These are phyloP conservation scores for Eretmocerus hayati DNA, from an alignment of 2,888 invertebrate genomes.

Conservation along the genomic window DNA sequence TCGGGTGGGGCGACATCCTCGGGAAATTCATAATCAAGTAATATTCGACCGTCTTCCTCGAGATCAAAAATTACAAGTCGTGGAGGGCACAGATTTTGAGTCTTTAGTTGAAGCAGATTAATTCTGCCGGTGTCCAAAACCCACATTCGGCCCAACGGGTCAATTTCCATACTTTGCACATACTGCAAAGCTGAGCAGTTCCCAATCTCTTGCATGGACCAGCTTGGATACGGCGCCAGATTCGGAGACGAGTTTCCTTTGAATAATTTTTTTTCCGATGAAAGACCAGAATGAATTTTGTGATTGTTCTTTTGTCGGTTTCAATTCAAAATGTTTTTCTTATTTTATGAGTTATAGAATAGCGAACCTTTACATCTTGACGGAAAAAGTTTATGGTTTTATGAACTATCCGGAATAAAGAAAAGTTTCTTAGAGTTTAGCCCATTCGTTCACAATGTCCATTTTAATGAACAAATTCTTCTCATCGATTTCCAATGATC, in stretches of 20 bases:
- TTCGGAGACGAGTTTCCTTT: slow-evolving; percentile 54
- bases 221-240: slow-evolving; percentile 62
- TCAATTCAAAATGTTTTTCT: no score
- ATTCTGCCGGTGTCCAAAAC: slow-evolving; percentile 54
- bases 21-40: slow-evolving; percentile 55
- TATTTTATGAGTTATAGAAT: no score
- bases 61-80: slow-evolving; percentile 63
- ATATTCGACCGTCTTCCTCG: slow-evolving; percentile 51
- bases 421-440: no score
- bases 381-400: no score
- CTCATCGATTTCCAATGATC: no score
- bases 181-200: slow-evolving; percentile 65
- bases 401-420: no score
- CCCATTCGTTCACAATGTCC: no score
- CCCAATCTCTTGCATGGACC: slow-evolving; percentile 59
- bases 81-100: slow-evolving; percentile 54
- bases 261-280: no score
- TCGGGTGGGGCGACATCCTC: slow-evolving; percentile 52
- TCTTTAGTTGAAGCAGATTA: slow-evolving; percentile 52
- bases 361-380: no score
- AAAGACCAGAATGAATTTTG: no score
- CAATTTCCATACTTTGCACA: slow-evolving; percentile 68
- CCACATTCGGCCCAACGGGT: slow-evolving; percentile 59
- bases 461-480: no score
- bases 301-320: no score